Percentiles rank a stretch among this genome's conserved stretches.
Evolutionary conservation across 1,140 invertebrate genomes (phyloP).

Genomic region (Battus philenor): DNA sequence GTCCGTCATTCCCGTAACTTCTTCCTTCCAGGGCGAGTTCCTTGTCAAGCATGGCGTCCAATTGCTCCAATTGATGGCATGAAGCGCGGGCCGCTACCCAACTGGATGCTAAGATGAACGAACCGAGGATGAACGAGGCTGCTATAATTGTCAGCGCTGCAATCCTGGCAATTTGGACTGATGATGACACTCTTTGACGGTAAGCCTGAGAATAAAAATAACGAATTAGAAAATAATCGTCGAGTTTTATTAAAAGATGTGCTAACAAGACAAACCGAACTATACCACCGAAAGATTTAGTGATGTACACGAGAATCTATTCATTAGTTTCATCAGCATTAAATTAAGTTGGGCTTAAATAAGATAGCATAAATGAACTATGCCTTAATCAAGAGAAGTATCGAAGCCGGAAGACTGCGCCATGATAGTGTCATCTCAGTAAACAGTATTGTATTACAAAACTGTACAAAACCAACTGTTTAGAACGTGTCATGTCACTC

Average conservation of each 20-base stretch:
- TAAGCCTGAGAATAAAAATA: conserved; percentile 85
- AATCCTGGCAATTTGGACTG: conserved; percentile 89
- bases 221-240: conserved; percentile 19
- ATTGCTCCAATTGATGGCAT: conserved; percentile 81
- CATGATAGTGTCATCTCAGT: too few species aligned
- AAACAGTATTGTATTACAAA: too few species aligned
- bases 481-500: too few species aligned
- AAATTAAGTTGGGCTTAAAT: too few species aligned
- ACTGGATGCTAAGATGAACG: conserved; percentile 86
- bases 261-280: background rate
- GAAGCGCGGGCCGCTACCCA: conserved; percentile 87
- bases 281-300: too few species aligned
- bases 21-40: conserved; percentile 79
- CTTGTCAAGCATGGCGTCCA: conserved; percentile 79
- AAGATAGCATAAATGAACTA: too few species aligned
- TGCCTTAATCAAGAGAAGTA: too few species aligned
- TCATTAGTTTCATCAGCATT: too few species aligned
- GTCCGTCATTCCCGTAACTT: conserved; percentile 76
- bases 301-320: too few species aligned
- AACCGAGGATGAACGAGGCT: conserved; percentile 85
- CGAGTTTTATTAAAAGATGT: background rate
- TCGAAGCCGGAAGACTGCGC: too few species aligned
- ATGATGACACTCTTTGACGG: conserved; percentile 81
- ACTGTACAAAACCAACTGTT: too few species aligned
- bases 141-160: conserved; percentile 86